Percentiles rank a stretch among this genome's conserved stretches.
phyloP scores from a whole-genome alignment of 2,888 invertebrate genomes.

The Agriotes lineatus region DNA sequence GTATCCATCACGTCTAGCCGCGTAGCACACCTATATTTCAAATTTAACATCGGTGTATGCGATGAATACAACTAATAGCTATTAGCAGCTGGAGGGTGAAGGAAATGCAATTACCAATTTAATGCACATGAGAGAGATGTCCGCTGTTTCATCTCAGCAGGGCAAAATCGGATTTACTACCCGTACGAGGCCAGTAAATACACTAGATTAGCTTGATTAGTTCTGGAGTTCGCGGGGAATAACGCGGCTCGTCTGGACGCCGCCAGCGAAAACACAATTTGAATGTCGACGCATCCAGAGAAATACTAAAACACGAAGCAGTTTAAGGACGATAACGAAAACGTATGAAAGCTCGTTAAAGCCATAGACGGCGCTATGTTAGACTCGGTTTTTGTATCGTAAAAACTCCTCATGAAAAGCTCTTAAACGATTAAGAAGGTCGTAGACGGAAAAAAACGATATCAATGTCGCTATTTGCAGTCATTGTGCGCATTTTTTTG shows the following conservation, averaged over 20 bases:
- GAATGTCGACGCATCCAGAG: conserved; percentile 50
- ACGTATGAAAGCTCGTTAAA: conserved; percentile 34
- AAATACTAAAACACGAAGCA: conserved; percentile 39
- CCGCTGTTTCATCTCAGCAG: conserved; percentile 52
- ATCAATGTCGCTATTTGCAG: not conserved
- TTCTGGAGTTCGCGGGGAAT: conserved; percentile 57
- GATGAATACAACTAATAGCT: conserved; percentile 46
- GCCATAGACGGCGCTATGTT: conserved; percentile 29
- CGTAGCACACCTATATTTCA: conserved; percentile 29
- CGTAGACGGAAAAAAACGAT: conserved; percentile 6
- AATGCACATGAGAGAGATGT: conserved; percentile 45
- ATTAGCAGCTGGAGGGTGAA: conserved; percentile 45
- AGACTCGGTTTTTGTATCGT: conserved; percentile 22
- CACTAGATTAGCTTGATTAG: conserved; percentile 63
- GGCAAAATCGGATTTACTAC: conserved; percentile 58
- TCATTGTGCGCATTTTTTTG: not conserved
- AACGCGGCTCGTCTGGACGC: conserved; percentile 47
- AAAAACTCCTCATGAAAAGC: conserved; percentile 28
- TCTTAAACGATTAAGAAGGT: conserved; percentile 35
- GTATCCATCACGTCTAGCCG: conserved; percentile 8
- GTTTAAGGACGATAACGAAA: conserved; percentile 36
- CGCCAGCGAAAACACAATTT: conserved; percentile 53
- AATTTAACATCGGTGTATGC: conserved; percentile 34
- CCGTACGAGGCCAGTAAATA: conserved; percentile 60
- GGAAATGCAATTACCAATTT: conserved; percentile 45